These are phyloP conservation scores for Nipponacmea schrenckii DNA, from an alignment of 2,888 invertebrate genomes.

Conservation along the genomic window DNA sequence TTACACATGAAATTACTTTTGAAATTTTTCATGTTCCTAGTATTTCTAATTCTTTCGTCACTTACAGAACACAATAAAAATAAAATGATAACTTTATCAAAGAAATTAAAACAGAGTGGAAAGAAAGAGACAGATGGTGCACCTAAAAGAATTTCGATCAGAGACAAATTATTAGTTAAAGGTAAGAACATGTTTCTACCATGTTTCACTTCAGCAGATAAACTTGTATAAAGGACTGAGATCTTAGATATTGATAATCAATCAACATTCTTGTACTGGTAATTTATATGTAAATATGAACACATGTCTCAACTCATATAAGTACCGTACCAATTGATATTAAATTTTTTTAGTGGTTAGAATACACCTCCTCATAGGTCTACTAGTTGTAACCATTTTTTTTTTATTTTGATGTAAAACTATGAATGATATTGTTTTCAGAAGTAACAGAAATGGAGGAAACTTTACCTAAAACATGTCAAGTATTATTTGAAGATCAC, in stretches of 20 bases:
- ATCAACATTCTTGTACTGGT: too few species aligned
- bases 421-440: conserved; percentile 37
- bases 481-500: conserved; percentile 83
- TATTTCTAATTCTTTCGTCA: background rate
- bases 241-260: too few species aligned
- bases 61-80: background rate
- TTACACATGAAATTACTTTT: background rate
- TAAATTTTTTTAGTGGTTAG: too few species aligned
- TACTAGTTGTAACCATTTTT: too few species aligned
- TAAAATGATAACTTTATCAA: conserved; percentile 52
- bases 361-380: too few species aligned
- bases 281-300: too few species aligned
- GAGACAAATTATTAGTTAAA: conserved; percentile 83
- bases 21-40: background rate
- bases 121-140: conserved; percentile 47
- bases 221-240: background rate
- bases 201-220: background rate
- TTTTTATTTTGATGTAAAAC: background rate
- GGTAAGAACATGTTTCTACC: conserved; percentile 72
- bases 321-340: too few species aligned
- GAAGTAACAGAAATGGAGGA: conserved; percentile 86
- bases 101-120: conserved; percentile 45
- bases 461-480: conserved; percentile 83
- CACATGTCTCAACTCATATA: too few species aligned
- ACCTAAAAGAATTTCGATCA: conserved; percentile 77